Conservation (phyloP, 2,113 vertebrate species). For the Osmerus mordax region DNA sequence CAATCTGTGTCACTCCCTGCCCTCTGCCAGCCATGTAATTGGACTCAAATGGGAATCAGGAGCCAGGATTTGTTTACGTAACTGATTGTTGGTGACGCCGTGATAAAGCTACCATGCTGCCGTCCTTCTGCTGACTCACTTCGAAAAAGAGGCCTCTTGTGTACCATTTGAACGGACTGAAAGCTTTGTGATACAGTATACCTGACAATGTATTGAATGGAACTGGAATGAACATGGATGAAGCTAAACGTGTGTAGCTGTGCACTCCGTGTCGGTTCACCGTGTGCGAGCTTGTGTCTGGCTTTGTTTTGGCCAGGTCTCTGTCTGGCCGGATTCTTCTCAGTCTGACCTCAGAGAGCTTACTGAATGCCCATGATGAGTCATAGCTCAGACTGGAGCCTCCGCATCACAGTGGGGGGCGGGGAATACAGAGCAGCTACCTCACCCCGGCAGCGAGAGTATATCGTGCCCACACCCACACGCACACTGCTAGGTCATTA, state of each 20-base stretch:
- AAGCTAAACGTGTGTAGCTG: background rate
- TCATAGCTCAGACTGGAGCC: slow-evolving; percentile 59
- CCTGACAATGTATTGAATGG: background rate
- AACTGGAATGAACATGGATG: background rate
- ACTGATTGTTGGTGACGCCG: slow-evolving; percentile 36
- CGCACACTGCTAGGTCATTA: background rate
- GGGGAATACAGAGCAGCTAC: slow-evolving; percentile 48
- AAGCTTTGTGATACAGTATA: background rate
- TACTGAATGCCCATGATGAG: slow-evolving; percentile 55
- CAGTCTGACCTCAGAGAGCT: slow-evolving; percentile 58
- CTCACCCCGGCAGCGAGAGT: too few species aligned
- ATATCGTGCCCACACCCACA: background rate
- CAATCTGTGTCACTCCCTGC: slow-evolving; percentile 59
- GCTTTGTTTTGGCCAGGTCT: slow-evolving; percentile 4
- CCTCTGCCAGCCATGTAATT: slow-evolving; percentile 56
- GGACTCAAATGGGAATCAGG: slow-evolving; percentile 54
- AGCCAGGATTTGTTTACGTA: slow-evolving; percentile 55
- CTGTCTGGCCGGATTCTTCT: slow-evolving; percentile 11
- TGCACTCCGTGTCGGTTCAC: too few species aligned
- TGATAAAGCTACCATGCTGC: slow-evolving; percentile 37
- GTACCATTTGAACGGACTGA: background rate
- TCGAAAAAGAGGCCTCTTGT: background rate
- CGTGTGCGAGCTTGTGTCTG: slow-evolving; percentile 3
- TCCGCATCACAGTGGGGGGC: slow-evolving; percentile 50
- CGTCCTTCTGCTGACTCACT: slow-evolving; percentile 14